These are phyloP conservation scores for Myotis daubentonii DNA, from an alignment of 2,797 vertebrate species.

Conservation along the genomic window DNA sequence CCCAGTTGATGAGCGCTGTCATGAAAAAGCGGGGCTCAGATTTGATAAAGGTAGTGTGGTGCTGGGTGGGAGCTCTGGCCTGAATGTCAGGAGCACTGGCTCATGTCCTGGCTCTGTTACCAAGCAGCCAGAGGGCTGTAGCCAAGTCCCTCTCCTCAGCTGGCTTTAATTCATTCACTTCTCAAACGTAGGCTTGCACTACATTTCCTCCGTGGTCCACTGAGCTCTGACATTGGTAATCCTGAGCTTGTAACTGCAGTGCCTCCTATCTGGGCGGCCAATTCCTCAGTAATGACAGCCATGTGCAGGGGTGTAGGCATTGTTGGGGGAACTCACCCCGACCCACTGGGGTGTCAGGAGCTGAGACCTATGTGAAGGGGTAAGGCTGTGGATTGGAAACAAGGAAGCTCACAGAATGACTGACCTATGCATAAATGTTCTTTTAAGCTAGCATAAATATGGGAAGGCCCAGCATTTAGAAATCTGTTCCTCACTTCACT, in stretches of 20 bases:
- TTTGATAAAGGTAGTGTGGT: slow-evolving; percentile 58
- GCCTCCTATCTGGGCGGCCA: no score
- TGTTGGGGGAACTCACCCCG: neutral
- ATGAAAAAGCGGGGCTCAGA: slow-evolving; percentile 52
- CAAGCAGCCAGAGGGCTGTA: no score
- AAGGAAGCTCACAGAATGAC: neutral
- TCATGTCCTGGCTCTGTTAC: no score
- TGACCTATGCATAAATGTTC: neutral
- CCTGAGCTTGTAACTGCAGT: no score
- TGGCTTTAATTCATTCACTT: no score
- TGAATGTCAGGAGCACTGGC: no score
- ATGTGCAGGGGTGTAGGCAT: no score
- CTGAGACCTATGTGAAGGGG: neutral
- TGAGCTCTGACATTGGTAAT: no score
- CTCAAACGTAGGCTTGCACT: no score
- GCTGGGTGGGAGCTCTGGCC: no score
- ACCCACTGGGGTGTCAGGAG: neutral
- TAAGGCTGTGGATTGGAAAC: neutral
- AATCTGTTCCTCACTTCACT: neutral
- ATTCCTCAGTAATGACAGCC: neutral
- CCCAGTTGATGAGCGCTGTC: slow-evolving; percentile 43
- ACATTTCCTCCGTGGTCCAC: no score
- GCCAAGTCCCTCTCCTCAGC: no score
- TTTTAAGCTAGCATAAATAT: neutral
- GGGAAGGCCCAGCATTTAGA: neutral